Base-by-base conservation (phyloP, 2,888 invertebrate genomes). In the Agonopterix alstromeriana region DNA sequence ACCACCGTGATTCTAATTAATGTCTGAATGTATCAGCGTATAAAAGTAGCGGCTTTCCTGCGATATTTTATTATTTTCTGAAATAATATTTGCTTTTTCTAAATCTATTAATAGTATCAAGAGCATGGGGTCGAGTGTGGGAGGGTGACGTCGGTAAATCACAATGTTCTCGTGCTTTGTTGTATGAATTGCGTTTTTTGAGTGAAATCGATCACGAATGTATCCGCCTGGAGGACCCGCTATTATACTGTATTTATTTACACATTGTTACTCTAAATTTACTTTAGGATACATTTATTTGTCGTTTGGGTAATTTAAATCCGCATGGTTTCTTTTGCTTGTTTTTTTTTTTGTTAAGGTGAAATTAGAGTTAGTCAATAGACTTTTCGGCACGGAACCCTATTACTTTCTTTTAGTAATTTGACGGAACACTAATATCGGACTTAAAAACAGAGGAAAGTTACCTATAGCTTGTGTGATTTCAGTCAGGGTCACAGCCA, bases 171-270 rank as follows among this genome's bases (percentile, higher is more conserved):
- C 71, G 72, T 77, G 80, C 77, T 72, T 82, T 81, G 77, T 84
- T 77, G 73, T 82, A 78, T 79, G 82, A 77, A 81, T 83, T 78
- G 81, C 77, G 67, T 84, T 84, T 86, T 85, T 84, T 82, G 70
- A 75, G 70, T 75, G 84, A 83, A 85, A 85, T 83, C 79, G 82
- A 84, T 84, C 85, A 75, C 68, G 69, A 63, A 27, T 56, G 63
- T 65, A 72, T 70, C 77, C 76, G 73, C 67, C 68, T 68, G 55
- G 55, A 59, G 65, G 57, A 57, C 64, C 61, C 62, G 60, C 27
- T 65, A 73, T 71, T 73, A 75, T 72, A 69, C 67, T 61, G 69
- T 27, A 71, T 80, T 77, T 81, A 76, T 82, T 41, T 46, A 41
- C 41, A 41, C 46, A 41, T 41, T 46, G 46, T 46, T 40, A n/a